Conservation (phyloP, 2,113 vertebrate genomes). For the Synchiropus splendidus region DNA sequence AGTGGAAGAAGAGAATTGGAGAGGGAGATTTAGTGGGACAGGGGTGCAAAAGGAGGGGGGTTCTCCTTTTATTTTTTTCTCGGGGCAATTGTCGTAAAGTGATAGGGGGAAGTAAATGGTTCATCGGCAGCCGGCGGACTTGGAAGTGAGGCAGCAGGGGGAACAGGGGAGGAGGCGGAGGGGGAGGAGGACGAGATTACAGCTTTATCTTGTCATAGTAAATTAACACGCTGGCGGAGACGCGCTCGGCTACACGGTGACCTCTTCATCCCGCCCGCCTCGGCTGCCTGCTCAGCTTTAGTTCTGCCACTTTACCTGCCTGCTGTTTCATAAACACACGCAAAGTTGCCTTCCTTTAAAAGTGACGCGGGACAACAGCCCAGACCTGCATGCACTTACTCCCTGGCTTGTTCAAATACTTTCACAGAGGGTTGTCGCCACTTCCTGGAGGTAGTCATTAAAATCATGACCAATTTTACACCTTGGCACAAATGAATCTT, state of each 20-base stretch:
- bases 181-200: slow-evolving; percentile 73
- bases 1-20: too few species aligned
- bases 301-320: slow-evolving; percentile 25
- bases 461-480: too few species aligned
- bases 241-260: slow-evolving; percentile 76
- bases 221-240: slow-evolving; percentile 78
- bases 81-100: slow-evolving; percentile 79
- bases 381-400: too few species aligned
- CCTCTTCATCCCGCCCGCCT: slow-evolving; percentile 75
- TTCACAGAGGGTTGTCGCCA: too few species aligned
- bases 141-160: slow-evolving; percentile 50
- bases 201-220: slow-evolving; percentile 96
- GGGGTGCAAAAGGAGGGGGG: slow-evolving; percentile 59
- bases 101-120: slow-evolving; percentile 78
- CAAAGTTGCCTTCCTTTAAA: too few species aligned
- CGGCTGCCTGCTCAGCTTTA: too few species aligned
- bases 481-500: too few species aligned
- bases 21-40: slow-evolving; percentile 68
- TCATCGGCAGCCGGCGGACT: slow-evolving; percentile 68
- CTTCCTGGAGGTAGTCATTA: too few species aligned
- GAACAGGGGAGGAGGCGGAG: slow-evolving; percentile 26
- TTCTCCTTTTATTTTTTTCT: slow-evolving; percentile 60
- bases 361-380: too few species aligned
- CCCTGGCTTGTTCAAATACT: too few species aligned
- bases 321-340: slow-evolving; percentile 10